Evolutionary conservation across 2,888 invertebrate species (phyloP).

Genomic region (Dexiosoma caninum): DNA sequence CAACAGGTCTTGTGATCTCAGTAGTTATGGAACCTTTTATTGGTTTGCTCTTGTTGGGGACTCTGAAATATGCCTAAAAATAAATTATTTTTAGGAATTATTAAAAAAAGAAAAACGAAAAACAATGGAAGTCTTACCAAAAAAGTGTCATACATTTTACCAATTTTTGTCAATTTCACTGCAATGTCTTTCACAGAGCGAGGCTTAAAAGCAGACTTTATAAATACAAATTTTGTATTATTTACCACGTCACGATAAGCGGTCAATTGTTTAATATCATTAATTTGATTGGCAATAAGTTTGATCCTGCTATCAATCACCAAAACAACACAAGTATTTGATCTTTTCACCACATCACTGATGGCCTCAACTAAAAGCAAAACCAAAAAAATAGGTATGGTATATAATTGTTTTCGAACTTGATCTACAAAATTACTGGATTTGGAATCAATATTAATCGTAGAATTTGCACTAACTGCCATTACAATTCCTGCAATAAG

Average conservation of each 20-base stretch:
- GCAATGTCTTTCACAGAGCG: background rate
- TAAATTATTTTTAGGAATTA: background rate
- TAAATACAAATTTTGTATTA: background rate
- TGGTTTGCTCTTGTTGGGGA: background rate
- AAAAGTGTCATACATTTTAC: background rate
- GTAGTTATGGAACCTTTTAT: background rate
- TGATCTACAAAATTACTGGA: background rate
- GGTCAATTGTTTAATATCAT: background rate
- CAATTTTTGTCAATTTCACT: background rate
- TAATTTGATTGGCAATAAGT: background rate
- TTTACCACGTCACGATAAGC: background rate
- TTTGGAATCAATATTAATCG: background rate
- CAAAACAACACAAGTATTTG: background rate
- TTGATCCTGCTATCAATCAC: background rate
- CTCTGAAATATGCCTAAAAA: slow-evolving; percentile 3
- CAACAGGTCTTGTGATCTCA: background rate
- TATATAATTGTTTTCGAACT: background rate
- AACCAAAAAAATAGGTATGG: background rate
- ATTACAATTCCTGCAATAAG: background rate
- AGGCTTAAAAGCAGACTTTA: background rate
- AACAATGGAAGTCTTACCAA: no score
- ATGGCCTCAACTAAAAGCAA: background rate
- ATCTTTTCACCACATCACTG: background rate
- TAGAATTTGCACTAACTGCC: background rate
- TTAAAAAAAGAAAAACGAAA: no score